These are phyloP conservation scores for Phyllostomus hastatus DNA, from an alignment of 2,113 vertebrate species.

Conservation along the genomic window DNA sequence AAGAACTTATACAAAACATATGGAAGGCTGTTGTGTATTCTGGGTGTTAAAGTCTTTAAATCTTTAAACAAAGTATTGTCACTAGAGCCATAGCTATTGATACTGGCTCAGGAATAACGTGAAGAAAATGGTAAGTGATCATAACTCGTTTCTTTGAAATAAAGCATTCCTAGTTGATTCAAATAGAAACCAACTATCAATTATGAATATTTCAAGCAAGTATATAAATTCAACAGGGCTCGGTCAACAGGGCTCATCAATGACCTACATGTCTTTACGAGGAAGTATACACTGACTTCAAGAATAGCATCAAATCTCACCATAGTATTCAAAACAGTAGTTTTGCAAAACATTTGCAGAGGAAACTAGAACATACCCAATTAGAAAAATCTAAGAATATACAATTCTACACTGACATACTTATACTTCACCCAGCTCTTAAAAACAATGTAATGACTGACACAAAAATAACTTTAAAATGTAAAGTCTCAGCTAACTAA, in stretches of 20 bases:
- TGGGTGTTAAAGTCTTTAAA: neutral
- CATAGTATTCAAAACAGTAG: neutral
- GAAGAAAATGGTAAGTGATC: neutral
- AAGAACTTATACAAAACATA: neutral
- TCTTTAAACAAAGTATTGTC: neutral
- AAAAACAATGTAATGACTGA: neutral
- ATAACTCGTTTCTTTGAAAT: neutral
- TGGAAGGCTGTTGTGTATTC: neutral
- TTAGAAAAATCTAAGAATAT: neutral
- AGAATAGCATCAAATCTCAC: neutral
- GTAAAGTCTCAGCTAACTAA: neutral
- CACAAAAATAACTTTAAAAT: neutral
- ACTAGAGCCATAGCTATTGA: neutral
- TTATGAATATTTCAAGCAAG: neutral
- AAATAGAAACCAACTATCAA: neutral
- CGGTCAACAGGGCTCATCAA: neutral
- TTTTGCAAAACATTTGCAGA: neutral
- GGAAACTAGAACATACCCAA: neutral
- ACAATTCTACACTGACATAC: neutral
- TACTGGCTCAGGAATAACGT: neutral
- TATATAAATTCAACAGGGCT: neutral
- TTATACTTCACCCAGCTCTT: neutral
- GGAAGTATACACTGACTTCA: neutral
- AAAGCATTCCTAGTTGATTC: neutral
- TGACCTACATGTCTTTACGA: neutral